phyloP scores from a whole-genome alignment of 1,140 invertebrate genomes.

The Lordiphosa clarofinis region DNA sequence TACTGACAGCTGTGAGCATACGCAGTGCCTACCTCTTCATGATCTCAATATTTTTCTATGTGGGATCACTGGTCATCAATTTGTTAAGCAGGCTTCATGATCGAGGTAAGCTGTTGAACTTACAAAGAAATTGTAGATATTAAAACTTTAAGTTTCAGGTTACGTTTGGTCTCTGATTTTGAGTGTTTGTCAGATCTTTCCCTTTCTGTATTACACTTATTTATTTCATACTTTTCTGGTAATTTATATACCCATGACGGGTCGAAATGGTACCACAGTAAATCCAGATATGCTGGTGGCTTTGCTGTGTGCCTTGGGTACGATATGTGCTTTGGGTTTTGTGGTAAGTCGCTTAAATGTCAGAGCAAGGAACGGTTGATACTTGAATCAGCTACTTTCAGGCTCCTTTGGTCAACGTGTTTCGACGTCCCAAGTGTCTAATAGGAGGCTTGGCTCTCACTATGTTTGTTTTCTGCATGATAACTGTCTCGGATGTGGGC shows the following conservation, averaged over 20 bases:
- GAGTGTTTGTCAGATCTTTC: constrained; percentile 71
- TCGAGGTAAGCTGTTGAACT: constrained; percentile 47
- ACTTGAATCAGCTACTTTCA: constrained; percentile 8
- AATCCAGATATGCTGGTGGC: constrained; percentile 83
- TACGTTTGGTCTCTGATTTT: constrained; percentile 83
- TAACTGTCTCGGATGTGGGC: constrained; percentile 85
- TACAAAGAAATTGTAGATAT: too few relatives aligned
- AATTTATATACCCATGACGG: constrained; percentile 84
- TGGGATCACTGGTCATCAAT: constrained; percentile 50
- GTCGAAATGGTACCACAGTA: constrained; percentile 82
- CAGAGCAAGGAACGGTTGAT: not conserved
- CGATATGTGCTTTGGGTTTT: constrained; percentile 56
- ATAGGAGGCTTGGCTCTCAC: constrained; percentile 30
- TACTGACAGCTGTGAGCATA: constrained; percentile 34
- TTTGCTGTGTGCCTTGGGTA: constrained; percentile 79
- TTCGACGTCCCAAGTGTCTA: constrained; percentile 54
- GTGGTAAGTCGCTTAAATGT: constrained; percentile 36
- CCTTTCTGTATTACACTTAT: constrained; percentile 82
- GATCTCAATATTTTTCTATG: constrained; percentile 67
- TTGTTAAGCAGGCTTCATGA: constrained; percentile 53
- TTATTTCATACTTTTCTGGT: constrained; percentile 85
- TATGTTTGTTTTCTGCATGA: constrained; percentile 80
- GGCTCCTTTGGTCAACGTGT: constrained; percentile 64
- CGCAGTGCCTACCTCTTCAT: constrained; percentile 58
- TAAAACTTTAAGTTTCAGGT: constrained; percentile 33